phyloP scores from a whole-genome alignment of 92 coral and sea anemone species.

The Siderastrea siderea region DNA sequence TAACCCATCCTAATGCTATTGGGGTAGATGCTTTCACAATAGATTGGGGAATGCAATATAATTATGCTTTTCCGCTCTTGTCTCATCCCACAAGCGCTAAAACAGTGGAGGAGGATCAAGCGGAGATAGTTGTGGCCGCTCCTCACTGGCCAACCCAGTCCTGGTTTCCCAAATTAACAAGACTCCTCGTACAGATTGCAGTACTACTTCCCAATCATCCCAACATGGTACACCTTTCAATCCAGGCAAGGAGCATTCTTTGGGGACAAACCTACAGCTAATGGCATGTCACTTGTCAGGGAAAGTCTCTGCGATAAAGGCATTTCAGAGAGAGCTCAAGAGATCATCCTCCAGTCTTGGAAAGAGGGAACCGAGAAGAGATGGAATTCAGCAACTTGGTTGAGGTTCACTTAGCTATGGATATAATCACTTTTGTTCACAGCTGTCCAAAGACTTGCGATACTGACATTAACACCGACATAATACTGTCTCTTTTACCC shows the following conservation, averaged over 20 bases:
- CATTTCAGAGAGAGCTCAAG: slow-evolving; percentile 42
- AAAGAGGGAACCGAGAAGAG: slow-evolving; percentile 42
- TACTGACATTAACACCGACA: too few relatives aligned
- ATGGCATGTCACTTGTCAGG: slow-evolving; percentile 55
- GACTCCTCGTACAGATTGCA: slow-evolving; percentile 33
- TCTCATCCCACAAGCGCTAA: slow-evolving; percentile 40
- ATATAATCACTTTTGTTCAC: too few relatives aligned
- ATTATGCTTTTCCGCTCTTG: slow-evolving; percentile 51
- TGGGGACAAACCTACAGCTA: slow-evolving; percentile 29
- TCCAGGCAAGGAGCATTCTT: slow-evolving; percentile 44
- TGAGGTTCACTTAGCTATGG: too few relatives aligned
- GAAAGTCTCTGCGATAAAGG: slow-evolving; percentile 25
- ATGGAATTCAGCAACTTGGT: too few relatives aligned
- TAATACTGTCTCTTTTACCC: too few relatives aligned
- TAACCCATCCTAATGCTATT: slow-evolving; percentile 33
- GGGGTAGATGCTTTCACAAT: slow-evolving; percentile 52
- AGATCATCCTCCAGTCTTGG: slow-evolving; percentile 42
- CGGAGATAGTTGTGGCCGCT: slow-evolving; percentile 18
- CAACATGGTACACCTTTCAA: slow-evolving; percentile 42
- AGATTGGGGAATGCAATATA: slow-evolving; percentile 31
- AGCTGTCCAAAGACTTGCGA: too few relatives aligned
- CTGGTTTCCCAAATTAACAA: slow-evolving; percentile 45
- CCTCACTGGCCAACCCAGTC: slow-evolving; percentile 62
- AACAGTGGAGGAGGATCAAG: slow-evolving; percentile 35
- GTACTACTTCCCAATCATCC: slow-evolving; percentile 35